Percentiles rank a stretch among this genome's conserved stretches.
Evolutionary conservation across 1,140 invertebrate species (phyloP).

Genomic region (Pemphigus obesinymphae): DNA sequence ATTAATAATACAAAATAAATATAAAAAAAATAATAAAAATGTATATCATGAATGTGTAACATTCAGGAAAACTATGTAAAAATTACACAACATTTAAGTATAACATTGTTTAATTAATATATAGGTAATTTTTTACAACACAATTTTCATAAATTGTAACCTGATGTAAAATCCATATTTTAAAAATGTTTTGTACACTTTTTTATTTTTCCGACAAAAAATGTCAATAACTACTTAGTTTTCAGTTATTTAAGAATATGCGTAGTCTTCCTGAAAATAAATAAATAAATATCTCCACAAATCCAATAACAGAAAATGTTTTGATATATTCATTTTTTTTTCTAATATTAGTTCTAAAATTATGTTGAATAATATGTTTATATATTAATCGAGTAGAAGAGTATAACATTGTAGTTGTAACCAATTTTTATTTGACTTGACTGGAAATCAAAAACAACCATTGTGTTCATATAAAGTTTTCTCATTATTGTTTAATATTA

Average conservation of each 20-base stretch:
- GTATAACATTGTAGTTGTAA: background rate
- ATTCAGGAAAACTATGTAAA: background rate
- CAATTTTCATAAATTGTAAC: constrained; percentile 14
- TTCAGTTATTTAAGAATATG: background rate
- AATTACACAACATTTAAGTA: background rate
- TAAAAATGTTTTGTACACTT: background rate
- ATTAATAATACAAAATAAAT: background rate
- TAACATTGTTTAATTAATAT: background rate
- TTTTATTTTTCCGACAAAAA: no score
- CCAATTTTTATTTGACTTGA: constrained; percentile 12
- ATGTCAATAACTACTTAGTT: background rate
- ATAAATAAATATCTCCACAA: background rate
- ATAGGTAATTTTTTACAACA: constrained; percentile 9
- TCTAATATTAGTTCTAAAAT: background rate
- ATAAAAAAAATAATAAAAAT: background rate
- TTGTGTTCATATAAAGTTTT: constrained; percentile 32
- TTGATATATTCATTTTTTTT: background rate
- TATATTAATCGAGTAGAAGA: background rate
- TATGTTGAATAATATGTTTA: background rate
- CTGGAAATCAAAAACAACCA: constrained; percentile 30
- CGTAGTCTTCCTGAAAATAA: background rate
- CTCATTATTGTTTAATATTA: constrained; percentile 24
- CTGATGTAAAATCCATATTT: constrained; percentile 1
- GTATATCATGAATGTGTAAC: constrained; percentile 6
- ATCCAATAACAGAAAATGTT: background rate